A percentile compares a stretch with the other conserved stretches of the same genome.
Evolutionary conservation across 2,888 invertebrate genomes (phyloP).

Genomic region (Sicus ferrugineus): DNA sequence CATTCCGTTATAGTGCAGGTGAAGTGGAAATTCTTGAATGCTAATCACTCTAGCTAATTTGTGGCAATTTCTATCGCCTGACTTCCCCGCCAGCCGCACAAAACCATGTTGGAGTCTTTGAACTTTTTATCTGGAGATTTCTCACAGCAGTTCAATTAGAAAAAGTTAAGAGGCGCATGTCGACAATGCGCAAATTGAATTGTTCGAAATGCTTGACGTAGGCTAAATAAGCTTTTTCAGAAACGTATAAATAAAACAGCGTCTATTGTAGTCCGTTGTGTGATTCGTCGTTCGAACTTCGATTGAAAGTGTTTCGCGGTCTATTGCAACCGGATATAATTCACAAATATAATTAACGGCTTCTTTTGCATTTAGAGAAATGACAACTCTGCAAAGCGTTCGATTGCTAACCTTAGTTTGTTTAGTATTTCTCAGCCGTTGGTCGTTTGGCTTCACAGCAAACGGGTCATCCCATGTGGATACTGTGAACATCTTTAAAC

Average conservation of each 20-base stretch:
- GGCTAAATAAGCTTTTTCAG: conserved; percentile 4
- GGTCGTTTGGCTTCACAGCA: not conserved
- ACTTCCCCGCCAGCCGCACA: too few relatives aligned
- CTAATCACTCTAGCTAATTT: too few relatives aligned
- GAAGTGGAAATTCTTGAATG: too few relatives aligned
- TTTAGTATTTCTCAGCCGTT: not conserved
- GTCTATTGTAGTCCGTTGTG: not conserved
- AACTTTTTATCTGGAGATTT: conserved; percentile 7
- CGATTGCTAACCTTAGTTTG: not conserved
- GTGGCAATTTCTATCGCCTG: too few relatives aligned
- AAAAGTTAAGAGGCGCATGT: not conserved
- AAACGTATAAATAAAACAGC: conserved; percentile 9
- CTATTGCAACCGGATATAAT: not conserved
- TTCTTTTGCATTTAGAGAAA: too few relatives aligned
- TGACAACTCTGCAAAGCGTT: not conserved
- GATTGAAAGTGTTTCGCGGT: not conserved
- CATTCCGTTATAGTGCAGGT: too few relatives aligned
- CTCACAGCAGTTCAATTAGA: not conserved
- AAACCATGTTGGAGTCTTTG: too few relatives aligned
- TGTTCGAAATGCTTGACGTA: not conserved
- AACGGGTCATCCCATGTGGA: not conserved
- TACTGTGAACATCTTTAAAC: not conserved
- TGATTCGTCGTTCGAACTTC: not conserved
- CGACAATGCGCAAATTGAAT: not conserved
- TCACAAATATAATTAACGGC: not conserved